Evolutionary conservation across 2,888 invertebrate genomes (phyloP).

Genomic region (Melolontha melolontha): DNA sequence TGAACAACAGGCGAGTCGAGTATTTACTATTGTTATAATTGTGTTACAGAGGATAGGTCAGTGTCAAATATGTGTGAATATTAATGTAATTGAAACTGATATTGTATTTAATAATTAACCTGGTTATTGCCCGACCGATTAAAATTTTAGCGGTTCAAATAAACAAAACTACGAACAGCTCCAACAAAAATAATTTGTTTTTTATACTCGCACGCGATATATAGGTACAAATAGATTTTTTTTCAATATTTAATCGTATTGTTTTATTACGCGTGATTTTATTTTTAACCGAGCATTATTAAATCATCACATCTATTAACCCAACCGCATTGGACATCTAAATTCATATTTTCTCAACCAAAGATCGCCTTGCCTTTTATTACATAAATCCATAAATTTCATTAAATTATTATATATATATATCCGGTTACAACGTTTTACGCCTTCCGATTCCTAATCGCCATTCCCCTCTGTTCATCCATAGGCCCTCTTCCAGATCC

Average conservation of each 20-base stretch:
- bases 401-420: no score
- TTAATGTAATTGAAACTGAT: slow-evolving; percentile 63
- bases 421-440: no score
- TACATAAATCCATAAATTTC: no score
- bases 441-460: no score
- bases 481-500: no score
- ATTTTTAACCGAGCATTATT: no score
- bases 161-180: slow-evolving; percentile 36
- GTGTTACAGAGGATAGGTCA: slow-evolving; percentile 56
- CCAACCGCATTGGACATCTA: no score
- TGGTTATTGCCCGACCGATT: slow-evolving; percentile 55
- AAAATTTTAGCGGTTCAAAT: slow-evolving; percentile 53
- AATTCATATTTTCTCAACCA: no score
- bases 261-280: no score
- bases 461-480: no score
- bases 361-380: no score
- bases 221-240: slow-evolving; percentile 41
- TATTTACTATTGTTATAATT: slow-evolving; percentile 37
- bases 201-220: slow-evolving; percentile 41
- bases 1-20: slow-evolving; percentile 35
- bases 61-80: slow-evolving; percentile 63
- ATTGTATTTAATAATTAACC: slow-evolving; percentile 62
- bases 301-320: no score
- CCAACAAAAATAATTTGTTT: slow-evolving; percentile 40
- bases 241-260: slow-evolving; percentile 40